A percentile compares a stretch with the other conserved stretches of the same genome.
These are phyloP conservation scores for Dryobotodes eremita DNA, from an alignment of 2,888 invertebrate species.

Conservation along the genomic window DNA sequence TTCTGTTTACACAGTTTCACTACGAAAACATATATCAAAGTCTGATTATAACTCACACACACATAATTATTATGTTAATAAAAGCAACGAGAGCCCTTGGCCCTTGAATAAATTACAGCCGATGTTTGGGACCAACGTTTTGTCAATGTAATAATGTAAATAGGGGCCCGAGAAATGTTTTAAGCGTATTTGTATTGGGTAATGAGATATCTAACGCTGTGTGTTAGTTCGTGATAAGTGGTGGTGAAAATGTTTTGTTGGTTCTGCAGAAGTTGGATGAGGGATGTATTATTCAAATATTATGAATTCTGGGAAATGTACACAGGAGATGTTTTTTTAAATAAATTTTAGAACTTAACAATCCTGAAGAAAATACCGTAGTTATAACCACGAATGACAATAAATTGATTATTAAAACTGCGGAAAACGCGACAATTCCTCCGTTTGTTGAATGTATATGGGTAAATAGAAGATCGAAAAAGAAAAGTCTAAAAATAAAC, in stretches of 20 bases:
- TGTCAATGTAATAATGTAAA: constrained; percentile 67
- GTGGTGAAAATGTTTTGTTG: neutral
- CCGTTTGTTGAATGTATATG: neutral
- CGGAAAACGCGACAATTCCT: neutral
- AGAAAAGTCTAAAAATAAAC: constrained; percentile 45
- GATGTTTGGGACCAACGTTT: constrained; percentile 60
- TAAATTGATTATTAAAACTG: neutral
- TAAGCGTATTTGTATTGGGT: constrained; percentile 59
- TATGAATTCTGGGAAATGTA: too few species aligned
- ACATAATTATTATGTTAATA: constrained; percentile 62
- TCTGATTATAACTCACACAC: constrained; percentile 54
- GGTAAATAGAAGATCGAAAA: neutral
- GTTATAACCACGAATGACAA: neutral
- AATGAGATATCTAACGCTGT: constrained; percentile 53
- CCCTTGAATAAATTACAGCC: constrained; percentile 63
- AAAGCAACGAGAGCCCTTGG: constrained; percentile 36
- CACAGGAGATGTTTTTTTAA: too few species aligned
- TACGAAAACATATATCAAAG: constrained; percentile 45
- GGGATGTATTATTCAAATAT: too few species aligned
- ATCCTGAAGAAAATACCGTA: neutral
- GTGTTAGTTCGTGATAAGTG: constrained; percentile 28
- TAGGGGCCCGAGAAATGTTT: constrained; percentile 50
- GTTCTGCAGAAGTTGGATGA: neutral
- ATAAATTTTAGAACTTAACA: neutral
- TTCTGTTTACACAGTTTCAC: constrained; percentile 29